Percentiles rank a stretch among this genome's conserved stretches.
Evolutionary conservation across 2,113 vertebrate genomes (phyloP).

Genomic region (Grallaria varia): DNA sequence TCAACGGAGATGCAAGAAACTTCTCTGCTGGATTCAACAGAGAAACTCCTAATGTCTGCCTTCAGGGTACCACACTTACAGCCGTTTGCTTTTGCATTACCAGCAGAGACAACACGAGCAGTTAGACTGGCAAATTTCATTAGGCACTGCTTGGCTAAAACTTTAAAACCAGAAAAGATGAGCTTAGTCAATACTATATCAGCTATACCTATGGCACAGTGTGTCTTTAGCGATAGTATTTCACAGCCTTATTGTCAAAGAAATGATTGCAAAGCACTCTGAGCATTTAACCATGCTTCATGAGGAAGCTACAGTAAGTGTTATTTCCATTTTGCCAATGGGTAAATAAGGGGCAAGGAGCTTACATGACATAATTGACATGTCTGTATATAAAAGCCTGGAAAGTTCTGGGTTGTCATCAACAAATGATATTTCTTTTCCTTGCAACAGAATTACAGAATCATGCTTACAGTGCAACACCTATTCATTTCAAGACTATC

Average conservation of each 20-base stretch:
- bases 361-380: neutral
- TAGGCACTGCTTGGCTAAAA: constrained; percentile 36
- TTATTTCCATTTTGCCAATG: neutral
- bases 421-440: neutral
- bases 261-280: neutral
- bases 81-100: constrained; percentile 55
- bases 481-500: neutral
- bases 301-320: neutral
- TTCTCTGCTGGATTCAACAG: constrained; percentile 70
- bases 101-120: constrained; percentile 41
- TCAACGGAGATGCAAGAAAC: constrained; percentile 57
- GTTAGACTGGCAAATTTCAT: constrained; percentile 54
- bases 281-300: neutral
- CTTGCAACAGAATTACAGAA: neutral
- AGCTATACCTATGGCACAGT: neutral
- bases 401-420: neutral
- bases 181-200: neutral
- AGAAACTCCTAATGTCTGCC: constrained; percentile 69
- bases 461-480: neutral
- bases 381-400: neutral
- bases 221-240: neutral
- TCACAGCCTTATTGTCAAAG: neutral
- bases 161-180: neutral
- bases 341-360: neutral
- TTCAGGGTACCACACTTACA: constrained; percentile 53